phyloP scores from a whole-genome alignment of 2,797 vertebrate species.

The Tokudaia muenninki region DNA sequence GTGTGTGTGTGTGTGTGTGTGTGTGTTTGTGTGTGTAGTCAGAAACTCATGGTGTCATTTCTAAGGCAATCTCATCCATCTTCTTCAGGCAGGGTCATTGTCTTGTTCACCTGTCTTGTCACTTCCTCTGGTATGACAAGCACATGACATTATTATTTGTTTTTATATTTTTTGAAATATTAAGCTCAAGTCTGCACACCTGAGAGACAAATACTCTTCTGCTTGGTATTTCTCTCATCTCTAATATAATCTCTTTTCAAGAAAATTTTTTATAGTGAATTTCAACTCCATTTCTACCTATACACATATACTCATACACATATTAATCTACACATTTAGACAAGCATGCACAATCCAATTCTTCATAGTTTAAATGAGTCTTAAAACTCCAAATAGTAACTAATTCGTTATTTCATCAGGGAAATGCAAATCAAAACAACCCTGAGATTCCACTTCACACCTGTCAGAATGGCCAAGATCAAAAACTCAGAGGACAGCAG shows the following conservation, averaged over 20 bases:
- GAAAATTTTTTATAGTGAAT: neutral
- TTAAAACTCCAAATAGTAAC: neutral
- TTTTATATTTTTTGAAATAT: neutral
- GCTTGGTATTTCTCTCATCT: neutral
- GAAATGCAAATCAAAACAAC: too few relatives aligned
- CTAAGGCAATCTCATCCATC: fast-evolving
- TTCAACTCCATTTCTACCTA: neutral
- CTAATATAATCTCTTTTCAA: neutral
- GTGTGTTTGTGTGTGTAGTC: neutral
- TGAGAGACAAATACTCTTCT: neutral
- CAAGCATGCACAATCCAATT: neutral
- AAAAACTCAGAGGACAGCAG: too few relatives aligned
- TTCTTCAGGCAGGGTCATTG: neutral
- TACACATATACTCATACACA: neutral
- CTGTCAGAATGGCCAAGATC: too few relatives aligned
- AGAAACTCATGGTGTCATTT: neutral
- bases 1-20: neutral
- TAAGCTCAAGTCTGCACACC: neutral
- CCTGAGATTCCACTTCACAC: too few relatives aligned
- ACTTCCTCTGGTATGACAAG: neutral
- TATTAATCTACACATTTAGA: too few relatives aligned
- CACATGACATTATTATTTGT: neutral
- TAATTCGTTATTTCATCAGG: neutral
- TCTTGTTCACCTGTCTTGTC: neutral
- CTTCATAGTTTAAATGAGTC: neutral